Percentiles rank a stretch among this genome's conserved stretches.
phyloP scores from a whole-genome alignment of 2,888 invertebrate species.

The Drosophila suboccidentalis region DNA sequence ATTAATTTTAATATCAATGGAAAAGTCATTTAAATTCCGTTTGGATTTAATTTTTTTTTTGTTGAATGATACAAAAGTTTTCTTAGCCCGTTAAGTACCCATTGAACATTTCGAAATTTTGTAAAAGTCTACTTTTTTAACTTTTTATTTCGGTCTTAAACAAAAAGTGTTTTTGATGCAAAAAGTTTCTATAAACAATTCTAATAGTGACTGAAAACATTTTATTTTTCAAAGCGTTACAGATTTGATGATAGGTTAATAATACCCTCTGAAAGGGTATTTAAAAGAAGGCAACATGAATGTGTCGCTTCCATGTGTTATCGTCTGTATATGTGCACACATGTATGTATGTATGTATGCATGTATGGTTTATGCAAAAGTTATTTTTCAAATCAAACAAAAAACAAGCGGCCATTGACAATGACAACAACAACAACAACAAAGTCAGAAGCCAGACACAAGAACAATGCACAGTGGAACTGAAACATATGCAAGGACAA shows the following conservation, averaged over 20 bases:
- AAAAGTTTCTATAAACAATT: too few species aligned
- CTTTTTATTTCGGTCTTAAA: too few species aligned
- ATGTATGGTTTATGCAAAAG: conserved; percentile 47
- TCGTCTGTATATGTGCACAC: conserved; percentile 19
- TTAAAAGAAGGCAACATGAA: background rate
- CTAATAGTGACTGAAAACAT: too few species aligned
- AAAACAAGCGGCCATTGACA: conserved; percentile 49
- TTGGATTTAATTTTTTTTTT: too few species aligned
- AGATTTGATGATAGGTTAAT: background rate
- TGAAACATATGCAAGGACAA: background rate
- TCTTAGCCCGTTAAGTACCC: too few species aligned
- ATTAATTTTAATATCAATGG: too few species aligned
- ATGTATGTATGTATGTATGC: conserved; percentile 19
- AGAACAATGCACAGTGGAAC: conserved; percentile 58
- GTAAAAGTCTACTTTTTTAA: too few species aligned
- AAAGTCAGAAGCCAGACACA: conserved; percentile 22
- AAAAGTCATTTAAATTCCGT: too few species aligned
- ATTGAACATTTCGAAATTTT: too few species aligned
- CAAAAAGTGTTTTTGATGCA: too few species aligned
- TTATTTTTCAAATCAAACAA: conserved; percentile 77
- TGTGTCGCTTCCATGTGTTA: conserved; percentile 11
- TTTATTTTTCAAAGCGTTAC: background rate
- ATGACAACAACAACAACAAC: conserved; percentile 43
- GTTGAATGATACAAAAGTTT: too few species aligned
- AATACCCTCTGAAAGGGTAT: background rate